phyloP scores from a whole-genome alignment of 2,888 invertebrate genomes.

The Choreutis nemorana region DNA sequence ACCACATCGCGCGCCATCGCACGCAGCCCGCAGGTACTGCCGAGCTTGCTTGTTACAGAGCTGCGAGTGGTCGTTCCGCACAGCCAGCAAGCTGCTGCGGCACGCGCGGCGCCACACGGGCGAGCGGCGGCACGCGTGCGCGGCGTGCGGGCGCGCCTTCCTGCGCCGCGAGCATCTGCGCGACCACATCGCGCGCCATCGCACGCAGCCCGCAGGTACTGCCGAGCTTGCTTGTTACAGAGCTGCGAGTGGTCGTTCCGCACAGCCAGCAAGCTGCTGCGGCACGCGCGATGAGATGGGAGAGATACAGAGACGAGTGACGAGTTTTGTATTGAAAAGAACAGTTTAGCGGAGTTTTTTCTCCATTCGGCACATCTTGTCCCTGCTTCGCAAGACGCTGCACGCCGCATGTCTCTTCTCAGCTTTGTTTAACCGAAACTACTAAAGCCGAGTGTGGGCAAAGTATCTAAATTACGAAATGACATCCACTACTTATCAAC shows the following conservation, averaged over 20 bases:
- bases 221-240: too few relatives aligned
- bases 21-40: slow-evolving; percentile 38
- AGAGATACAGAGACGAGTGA: too few relatives aligned
- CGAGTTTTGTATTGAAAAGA: too few relatives aligned
- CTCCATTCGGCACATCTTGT: too few relatives aligned
- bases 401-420: too few relatives aligned
- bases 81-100: slow-evolving; percentile 76
- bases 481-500: too few relatives aligned
- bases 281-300: slow-evolving; percentile 77
- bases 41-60: too few relatives aligned
- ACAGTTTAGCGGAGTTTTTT: too few relatives aligned
- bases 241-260: slow-evolving; percentile 80
- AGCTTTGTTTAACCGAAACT: too few relatives aligned
- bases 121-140: slow-evolving; percentile 74
- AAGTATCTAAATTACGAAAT: too few relatives aligned
- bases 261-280: slow-evolving; percentile 76
- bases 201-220: slow-evolving; percentile 42
- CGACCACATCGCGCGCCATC: slow-evolving; percentile 73
- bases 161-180: slow-evolving; percentile 78
- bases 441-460: too few relatives aligned
- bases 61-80: slow-evolving; percentile 79
- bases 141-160: slow-evolving; percentile 74
- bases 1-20: slow-evolving; percentile 72
- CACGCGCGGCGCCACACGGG: slow-evolving; percentile 72
- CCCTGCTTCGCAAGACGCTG: too few relatives aligned